A percentile compares a stretch with the other conserved stretches of the same genome.
These are phyloP conservation scores for Eremobia ochroleuca DNA, from an alignment of 2,888 invertebrate species.

Conservation along the genomic window DNA sequence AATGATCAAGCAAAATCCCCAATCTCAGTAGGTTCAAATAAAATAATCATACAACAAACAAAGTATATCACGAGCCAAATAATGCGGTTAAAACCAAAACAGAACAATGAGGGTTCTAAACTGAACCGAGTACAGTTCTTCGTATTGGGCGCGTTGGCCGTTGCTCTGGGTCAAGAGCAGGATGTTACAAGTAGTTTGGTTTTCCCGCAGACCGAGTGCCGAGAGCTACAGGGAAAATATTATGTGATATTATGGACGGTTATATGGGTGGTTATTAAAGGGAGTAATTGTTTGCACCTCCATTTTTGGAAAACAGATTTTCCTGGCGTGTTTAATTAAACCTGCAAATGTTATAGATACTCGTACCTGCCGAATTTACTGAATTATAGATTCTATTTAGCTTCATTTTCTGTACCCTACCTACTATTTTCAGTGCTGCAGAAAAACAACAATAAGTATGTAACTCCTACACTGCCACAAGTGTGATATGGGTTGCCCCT, in stretches of 20 bases:
- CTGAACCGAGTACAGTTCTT: constrained; percentile 27
- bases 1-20: background rate
- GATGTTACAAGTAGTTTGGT: constrained; percentile 33
- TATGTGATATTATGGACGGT: background rate
- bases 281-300: background rate
- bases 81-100: constrained; percentile 14
- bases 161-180: constrained; percentile 43
- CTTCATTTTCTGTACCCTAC: too few species aligned
- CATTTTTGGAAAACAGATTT: constrained; percentile 1
- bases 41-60: constrained; percentile 1
- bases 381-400: background rate
- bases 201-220: constrained; percentile 38
- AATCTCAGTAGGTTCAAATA: background rate
- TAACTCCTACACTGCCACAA: background rate
- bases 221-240: constrained; percentile 43
- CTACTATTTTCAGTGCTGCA: constrained; percentile 5
- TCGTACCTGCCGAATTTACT: too few species aligned
- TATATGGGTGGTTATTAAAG: too few species aligned
- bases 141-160: constrained; percentile 40
- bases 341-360: background rate
- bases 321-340: background rate
- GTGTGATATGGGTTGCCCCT: constrained; percentile 22
- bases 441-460: constrained; percentile 13
- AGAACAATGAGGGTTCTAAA: constrained; percentile 35
- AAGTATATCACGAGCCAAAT: background rate